Conservation (phyloP, 1,140 invertebrate species). For the Apis mellifera region Amel_HAv3.1 CM009936.2:13454501-13455000, state of each 20-base stretch:
- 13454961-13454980: constrained; percentile 16
- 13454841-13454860: not conserved
- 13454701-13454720: constrained; percentile 55
- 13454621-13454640: constrained; percentile 39
- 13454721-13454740: constrained; percentile 42
- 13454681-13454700: constrained; percentile 50
- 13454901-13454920: constrained; percentile 51
- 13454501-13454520: not conserved
- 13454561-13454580: constrained; percentile 29
- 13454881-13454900: constrained; percentile 60
- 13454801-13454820: constrained; percentile 62
- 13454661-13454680: constrained; percentile 20
- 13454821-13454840: constrained; percentile 49
- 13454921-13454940: constrained; percentile 19
- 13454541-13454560: not conserved
- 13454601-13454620: not conserved
- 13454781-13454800: constrained; percentile 65
- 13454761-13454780: constrained; percentile 66
- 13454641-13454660: constrained; percentile 31
- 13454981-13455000: not conserved
- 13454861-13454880: constrained; percentile 56
- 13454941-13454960: constrained; percentile 25
- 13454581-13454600: constrained; percentile 28
- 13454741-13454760: constrained; percentile 66
- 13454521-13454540: not conserved